These are phyloP conservation scores for Scomberomorus guttatus DNA, from an alignment of 2,797 vertebrate genomes.

Conservation along the genomic window DNA sequence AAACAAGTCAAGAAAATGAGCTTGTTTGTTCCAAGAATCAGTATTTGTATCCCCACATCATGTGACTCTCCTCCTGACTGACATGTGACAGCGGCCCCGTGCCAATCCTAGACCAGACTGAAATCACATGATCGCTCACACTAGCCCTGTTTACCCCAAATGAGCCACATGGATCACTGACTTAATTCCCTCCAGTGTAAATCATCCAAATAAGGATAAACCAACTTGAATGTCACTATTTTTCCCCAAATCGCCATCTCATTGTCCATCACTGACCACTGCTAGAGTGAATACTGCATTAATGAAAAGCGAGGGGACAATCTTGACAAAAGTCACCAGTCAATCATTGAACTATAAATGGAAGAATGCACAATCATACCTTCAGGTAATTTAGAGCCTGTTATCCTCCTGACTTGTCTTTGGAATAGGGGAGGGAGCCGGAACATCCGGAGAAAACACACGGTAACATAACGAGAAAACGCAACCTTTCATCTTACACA, in stretches of 20 bases:
- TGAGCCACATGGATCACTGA: constrained; percentile 68
- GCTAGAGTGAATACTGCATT: background rate
- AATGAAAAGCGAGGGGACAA: background rate
- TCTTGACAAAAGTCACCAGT: constrained; percentile 24
- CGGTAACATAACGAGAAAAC: background rate
- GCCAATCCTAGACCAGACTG: constrained; percentile 81
- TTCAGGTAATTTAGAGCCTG: constrained; percentile 30
- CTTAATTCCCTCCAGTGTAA: constrained; percentile 51
- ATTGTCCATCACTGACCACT: background rate
- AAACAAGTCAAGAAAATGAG: constrained; percentile 68
- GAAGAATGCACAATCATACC: constrained; percentile 31
- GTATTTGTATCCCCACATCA: constrained; percentile 79
- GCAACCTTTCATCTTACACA: background rate
- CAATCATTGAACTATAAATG: constrained; percentile 39
- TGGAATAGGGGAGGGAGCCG: background rate
- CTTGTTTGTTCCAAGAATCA: constrained; percentile 79
- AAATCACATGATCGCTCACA: constrained; percentile 83
- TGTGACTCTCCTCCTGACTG: constrained; percentile 85
- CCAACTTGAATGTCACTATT: background rate
- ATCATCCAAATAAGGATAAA: constrained; percentile 37
- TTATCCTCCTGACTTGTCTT: constrained; percentile 50
- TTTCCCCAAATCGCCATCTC: constrained; percentile 1
- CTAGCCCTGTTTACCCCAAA: constrained; percentile 70
- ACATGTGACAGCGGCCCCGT: constrained; percentile 85
- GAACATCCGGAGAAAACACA: constrained; percentile 8